These are phyloP conservation scores for Vanessa atalanta DNA, from an alignment of 1,140 invertebrate species.

Conservation along the genomic window DNA sequence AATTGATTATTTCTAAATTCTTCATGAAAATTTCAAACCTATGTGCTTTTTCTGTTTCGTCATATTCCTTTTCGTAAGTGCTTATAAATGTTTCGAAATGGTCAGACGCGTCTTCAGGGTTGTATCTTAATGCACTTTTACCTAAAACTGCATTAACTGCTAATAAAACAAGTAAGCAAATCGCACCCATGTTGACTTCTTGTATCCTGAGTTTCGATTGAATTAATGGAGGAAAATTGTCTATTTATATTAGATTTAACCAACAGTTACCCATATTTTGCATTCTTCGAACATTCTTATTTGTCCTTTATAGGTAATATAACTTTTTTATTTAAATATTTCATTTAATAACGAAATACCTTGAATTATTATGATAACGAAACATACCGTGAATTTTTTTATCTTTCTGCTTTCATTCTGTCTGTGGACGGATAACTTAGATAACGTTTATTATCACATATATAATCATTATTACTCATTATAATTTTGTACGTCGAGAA, in stretches of 20 bases:
- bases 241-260: background rate
- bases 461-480: no score
- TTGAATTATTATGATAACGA: background rate
- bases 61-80: conserved; percentile 25
- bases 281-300: background rate
- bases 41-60: conserved; percentile 5
- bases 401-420: background rate
- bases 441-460: no score
- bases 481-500: no score
- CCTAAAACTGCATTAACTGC: background rate
- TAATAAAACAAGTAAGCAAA: background rate
- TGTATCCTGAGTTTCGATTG: background rate
- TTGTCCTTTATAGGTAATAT: background rate
- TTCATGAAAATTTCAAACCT: conserved; percentile 27
- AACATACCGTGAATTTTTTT: background rate
- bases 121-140: conserved; percentile 1
- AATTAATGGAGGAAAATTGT: no score
- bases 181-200: background rate
- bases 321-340: background rate
- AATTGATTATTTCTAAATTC: conserved; percentile 27
- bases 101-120: background rate
- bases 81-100: conserved; percentile 28
- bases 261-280: background rate
- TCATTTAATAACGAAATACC: background rate
- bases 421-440: no score